Base-by-base conservation (phyloP, 30 jellyfish, hydroid and myxozoan genomes). In the Hydractinia echinata region DNA sequence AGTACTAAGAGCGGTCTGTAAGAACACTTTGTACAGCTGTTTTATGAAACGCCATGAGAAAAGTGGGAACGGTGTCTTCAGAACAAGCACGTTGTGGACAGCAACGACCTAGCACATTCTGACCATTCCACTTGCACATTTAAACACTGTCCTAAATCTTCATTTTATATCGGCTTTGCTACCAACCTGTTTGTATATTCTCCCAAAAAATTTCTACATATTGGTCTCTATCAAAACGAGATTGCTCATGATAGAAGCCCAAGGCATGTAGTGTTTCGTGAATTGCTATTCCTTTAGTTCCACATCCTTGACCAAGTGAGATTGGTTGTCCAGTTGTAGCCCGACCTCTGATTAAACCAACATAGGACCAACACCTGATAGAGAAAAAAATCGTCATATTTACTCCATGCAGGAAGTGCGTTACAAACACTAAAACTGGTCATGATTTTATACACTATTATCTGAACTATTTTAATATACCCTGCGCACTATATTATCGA, bases 191-290 rank as follows among this genome's bases (percentile, higher is more conserved):
- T 10, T 49, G 21, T 70, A 87, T 82, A 61, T 87, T 87, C 49
- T 87, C 96, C 96, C 96, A 87, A 61, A 81, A 87, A 55, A 87
- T 82, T 51, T 82, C 89, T 5, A 87, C 79, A 55, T 61, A 87
- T 44, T 73, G 11, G 60, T 87, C 91, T 81, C 96, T 72, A 72
- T 87, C 96, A 49, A 85, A 86, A 8, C 96, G 85, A 55, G 90
- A 66, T 51, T 87, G 96, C 54, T 87, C 91, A 52, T 87, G 96
- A 81, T 69, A 73, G 55, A 87, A 87, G 8, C 96, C 96, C 14
- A 87, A 51, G 6, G 91, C 80, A 68, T 87, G 96, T 44, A 87
- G 61, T 19, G 83, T 55, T 69, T 87, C 96, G 77, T 87, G 96
- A 51, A 77, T 54, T 15, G 73, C 66, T 1, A 82, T 82, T 50